Evolutionary conservation across 2,113 vertebrate species (phyloP), one percentile per base, ranked within the genome.

Genomic region (Tauraco erythrolophus): DNA sequence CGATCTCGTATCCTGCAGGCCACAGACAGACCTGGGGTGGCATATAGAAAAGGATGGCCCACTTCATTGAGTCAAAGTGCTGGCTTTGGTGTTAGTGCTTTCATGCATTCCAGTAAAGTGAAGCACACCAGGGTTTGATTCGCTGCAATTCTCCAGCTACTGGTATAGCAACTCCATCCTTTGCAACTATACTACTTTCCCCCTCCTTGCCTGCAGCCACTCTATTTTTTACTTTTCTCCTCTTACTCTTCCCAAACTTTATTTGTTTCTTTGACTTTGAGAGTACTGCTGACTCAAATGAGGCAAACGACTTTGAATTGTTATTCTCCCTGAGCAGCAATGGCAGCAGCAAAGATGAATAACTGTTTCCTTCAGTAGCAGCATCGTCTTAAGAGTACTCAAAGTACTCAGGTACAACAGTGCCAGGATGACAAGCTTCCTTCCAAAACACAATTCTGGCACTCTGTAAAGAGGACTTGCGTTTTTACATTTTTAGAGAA

Each of bases 31-130:
- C 9, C 43, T 75, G 53, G 23, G 39, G 0, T 88, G 61, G 43
- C 2, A 1, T 0, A 2, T 11, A 6, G 21, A 76, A 69, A 79
- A 85, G 8, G 27, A 72, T 0, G 8, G 31, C 19, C 23, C 70
- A 22, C 33, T 53, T 81, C n/a, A 70, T 19, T 27, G 5, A 14
- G 51, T 89, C 19, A 2, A 62, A 92, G 19, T 2, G 5, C 56
- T 78, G 37, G 7, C 45, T 79, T 39, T n/a, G 16, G n/a, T 54
- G 33, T 28, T 48, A 21, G 17, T 11, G 13, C 60, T 54, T 48
- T n/a, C 45, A 37, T 25, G 12, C 21, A 23, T 45, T 51, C 35
- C 65, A 50, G 19, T 1, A 30, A 14, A n/a, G 41, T 11, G 54
- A 77, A 78, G 25, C 19, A 93, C 12, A 51, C 3, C 23, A 30